These are phyloP conservation scores for Pseudanteris insignis DNA, from an alignment of 2,888 invertebrate species.

Conservation along the genomic window DNA sequence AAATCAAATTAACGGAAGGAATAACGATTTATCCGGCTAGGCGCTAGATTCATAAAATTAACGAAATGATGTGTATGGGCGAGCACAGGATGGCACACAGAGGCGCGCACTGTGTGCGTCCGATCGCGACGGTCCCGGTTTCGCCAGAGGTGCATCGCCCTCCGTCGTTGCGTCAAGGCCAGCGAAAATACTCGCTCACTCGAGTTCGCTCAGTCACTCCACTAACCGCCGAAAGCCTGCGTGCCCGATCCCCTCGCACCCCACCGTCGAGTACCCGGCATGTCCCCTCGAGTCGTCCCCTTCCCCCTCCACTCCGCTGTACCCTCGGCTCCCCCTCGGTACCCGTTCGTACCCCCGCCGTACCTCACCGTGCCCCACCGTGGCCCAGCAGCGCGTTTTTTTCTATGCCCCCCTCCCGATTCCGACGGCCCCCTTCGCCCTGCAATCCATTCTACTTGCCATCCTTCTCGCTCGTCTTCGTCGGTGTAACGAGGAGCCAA, in stretches of 20 bases:
- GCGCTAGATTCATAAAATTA: conserved; percentile 31
- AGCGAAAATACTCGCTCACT: conserved; percentile 63
- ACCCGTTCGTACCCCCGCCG: too few species aligned
- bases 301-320: too few species aligned
- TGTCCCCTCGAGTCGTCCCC: conserved; percentile 23
- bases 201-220: conserved; percentile 52
- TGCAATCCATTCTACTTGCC: conserved; percentile 27
- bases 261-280: conserved; percentile 7
- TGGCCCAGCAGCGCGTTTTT: conserved; percentile 27
- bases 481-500: conserved; percentile 20
- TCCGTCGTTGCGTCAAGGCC: conserved; percentile 66
- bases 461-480: not conserved
- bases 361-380: too few species aligned
- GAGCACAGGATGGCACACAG: conserved; percentile 38
- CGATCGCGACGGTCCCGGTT: conserved; percentile 56
- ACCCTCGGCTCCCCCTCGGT: too few species aligned
- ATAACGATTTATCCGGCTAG: conserved; percentile 14
- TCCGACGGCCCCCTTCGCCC: conserved; percentile 23
- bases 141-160: conserved; percentile 66
- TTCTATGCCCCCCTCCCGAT: conserved; percentile 19
- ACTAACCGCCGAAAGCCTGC: conserved; percentile 59
- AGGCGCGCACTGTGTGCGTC: conserved; percentile 42
- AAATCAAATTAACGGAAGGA: not conserved
- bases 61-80: conserved; percentile 33
- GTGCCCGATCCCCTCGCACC: conserved; percentile 43